These are phyloP conservation scores for Drosophila ezoana DNA, from an alignment of 2,888 invertebrate genomes.

Conservation along the genomic window DNA sequence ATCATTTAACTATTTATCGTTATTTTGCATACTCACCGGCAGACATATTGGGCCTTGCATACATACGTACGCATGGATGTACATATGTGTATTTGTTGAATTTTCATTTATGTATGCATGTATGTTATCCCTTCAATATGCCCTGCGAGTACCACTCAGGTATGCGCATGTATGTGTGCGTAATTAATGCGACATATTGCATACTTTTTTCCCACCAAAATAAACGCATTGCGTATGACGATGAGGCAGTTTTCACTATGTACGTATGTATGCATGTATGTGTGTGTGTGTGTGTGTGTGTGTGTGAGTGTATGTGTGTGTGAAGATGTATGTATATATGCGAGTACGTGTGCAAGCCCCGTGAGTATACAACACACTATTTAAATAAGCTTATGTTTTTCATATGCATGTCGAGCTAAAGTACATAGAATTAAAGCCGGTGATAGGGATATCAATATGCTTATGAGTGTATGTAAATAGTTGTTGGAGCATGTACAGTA, in stretches of 20 bases:
- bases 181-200: slow-evolving; percentile 8
- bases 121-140: slow-evolving; percentile 6
- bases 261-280: slow-evolving; percentile 10
- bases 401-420: not conserved
- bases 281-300: not conserved
- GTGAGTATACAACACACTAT: slow-evolving; percentile 15
- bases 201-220: slow-evolving; percentile 54
- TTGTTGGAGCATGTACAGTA: slow-evolving; percentile 30
- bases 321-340: slow-evolving; percentile 4
- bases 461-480: not conserved
- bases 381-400: slow-evolving; percentile 1
- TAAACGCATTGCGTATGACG: slow-evolving; percentile 26
- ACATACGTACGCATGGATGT: slow-evolving; percentile 7
- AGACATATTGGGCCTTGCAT: slow-evolving; percentile 36
- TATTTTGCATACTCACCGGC: slow-evolving; percentile 15
- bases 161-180: not conserved
- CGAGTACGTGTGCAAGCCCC: slow-evolving; percentile 10
- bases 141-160: not conserved
- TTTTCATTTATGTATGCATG: slow-evolving; percentile 1
- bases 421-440: slow-evolving; percentile 14
- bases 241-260: slow-evolving; percentile 24
- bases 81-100: slow-evolving; percentile 12
- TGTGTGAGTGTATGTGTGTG: not conserved
- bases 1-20: slow-evolving; percentile 7
- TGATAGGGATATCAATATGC: slow-evolving; percentile 4